A percentile compares a stretch with the other conserved stretches of the same genome.
phyloP scores from a whole-genome alignment of 2,113 vertebrate genomes.

The Cepphus grylle region DNA sequence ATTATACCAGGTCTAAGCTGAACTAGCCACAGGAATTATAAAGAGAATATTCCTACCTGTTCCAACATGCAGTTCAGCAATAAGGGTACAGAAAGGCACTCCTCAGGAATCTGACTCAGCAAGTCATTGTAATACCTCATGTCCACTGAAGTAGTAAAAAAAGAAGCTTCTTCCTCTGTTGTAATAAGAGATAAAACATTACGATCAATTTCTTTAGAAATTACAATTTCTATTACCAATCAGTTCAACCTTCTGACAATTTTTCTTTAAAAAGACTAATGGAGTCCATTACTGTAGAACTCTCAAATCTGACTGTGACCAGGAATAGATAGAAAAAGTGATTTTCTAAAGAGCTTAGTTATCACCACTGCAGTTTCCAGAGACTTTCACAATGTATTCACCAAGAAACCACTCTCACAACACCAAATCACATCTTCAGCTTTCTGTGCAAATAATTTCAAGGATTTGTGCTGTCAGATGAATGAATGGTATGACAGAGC shows the following conservation, averaged over 20 bases:
- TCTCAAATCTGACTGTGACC: neutral
- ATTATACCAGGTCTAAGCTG: neutral
- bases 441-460: neutral
- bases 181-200: neutral
- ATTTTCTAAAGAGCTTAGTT: neutral
- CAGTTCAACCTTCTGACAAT: neutral
- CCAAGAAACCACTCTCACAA: neutral
- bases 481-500: neutral
- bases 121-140: slow-evolving; percentile 85
- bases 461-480: neutral
- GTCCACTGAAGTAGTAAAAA: slow-evolving; percentile 69
- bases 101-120: slow-evolving; percentile 79
- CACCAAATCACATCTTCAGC: neutral
- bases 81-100: slow-evolving; percentile 82
- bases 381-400: neutral
- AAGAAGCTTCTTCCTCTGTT: neutral
- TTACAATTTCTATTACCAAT: neutral
- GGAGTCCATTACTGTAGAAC: neutral
- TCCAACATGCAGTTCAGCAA: slow-evolving; percentile 87
- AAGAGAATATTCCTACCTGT: slow-evolving; percentile 77
- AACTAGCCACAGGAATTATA: neutral
- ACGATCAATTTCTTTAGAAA: neutral
- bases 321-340: neutral
- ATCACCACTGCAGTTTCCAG: neutral
- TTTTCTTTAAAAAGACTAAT: neutral